Conservation (phyloP, 2,888 invertebrate genomes). For the Protophormia terraenovae region DNA sequence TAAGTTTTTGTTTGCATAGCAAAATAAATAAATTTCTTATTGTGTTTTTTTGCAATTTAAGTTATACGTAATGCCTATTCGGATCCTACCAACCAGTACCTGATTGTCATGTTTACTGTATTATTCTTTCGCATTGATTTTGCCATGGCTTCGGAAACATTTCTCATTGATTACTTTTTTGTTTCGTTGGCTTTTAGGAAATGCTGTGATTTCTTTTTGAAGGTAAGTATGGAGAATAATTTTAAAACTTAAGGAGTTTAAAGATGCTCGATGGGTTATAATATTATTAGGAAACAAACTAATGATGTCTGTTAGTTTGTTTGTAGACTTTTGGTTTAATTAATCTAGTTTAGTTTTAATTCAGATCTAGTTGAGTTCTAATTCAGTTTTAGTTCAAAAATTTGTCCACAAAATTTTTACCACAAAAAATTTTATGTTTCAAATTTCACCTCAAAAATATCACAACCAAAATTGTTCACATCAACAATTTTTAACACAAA, state of each 20-base stretch:
- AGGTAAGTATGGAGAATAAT: constrained; percentile 83
- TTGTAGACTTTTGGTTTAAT: no score
- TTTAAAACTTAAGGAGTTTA: not conserved
- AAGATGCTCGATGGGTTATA: no score
- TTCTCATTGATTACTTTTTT: constrained; percentile 95
- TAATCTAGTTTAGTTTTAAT: no score
- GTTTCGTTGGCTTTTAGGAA: constrained; percentile 94
- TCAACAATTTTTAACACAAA: no score
- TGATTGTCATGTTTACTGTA: constrained; percentile 94
- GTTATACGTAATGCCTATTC: constrained; percentile 94
- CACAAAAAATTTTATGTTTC: no score
- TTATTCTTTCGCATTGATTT: constrained; percentile 94
- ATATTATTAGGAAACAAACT: no score
- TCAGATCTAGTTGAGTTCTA: no score
- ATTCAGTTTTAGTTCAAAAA: no score
- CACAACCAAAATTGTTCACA: no score
- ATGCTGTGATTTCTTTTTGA: constrained; percentile 94
- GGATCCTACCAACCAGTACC: constrained; percentile 94
- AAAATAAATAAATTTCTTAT: not conserved
- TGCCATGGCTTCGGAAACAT: constrained; percentile 89
- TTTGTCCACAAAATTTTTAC: no score
- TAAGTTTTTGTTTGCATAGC: constrained; percentile 76
- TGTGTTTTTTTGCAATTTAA: constrained; percentile 72
- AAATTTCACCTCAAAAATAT: no score
- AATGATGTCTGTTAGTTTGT: no score